Conservation (phyloP, 2,888 invertebrate genomes). For the Adineta ricciae region DNA sequence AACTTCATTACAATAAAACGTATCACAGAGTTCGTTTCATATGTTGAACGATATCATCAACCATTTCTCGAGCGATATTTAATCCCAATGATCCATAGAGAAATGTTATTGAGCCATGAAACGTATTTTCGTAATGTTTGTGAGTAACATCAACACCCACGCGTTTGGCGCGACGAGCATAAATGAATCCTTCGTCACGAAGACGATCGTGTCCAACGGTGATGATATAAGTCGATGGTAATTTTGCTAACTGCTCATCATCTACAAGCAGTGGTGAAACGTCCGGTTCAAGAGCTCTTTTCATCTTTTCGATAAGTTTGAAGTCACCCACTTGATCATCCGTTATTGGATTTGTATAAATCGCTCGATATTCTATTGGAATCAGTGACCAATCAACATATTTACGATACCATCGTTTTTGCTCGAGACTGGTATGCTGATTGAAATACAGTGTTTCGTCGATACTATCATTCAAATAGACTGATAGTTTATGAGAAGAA, state of each 20-base stretch:
- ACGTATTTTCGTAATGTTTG: slow-evolving; percentile 23
- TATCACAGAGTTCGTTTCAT: neutral
- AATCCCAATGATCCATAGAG: neutral
- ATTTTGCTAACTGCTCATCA: neutral
- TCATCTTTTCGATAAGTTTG: neutral
- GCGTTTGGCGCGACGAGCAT: slow-evolving; percentile 3
- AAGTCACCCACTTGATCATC: neutral
- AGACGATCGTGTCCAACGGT: slow-evolving; percentile 22
- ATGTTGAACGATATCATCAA: neutral
- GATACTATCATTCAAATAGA: neutral
- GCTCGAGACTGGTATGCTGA: neutral
- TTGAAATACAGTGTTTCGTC: neutral
- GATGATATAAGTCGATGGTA: slow-evolving; percentile 21
- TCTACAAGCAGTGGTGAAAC: slow-evolving; percentile 19
- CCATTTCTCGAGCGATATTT: neutral
- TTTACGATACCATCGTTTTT: neutral
- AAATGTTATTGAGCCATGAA: neutral
- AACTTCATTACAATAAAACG: no score
- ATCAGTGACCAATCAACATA: slow-evolving; percentile 23
- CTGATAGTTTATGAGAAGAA: neutral
- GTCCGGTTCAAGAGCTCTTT: neutral
- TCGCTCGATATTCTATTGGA: neutral
- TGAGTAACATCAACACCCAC: neutral
- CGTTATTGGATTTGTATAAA: neutral
- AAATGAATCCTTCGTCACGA: slow-evolving; percentile 20